Evolutionary conservation across 2,888 invertebrate species (phyloP), one percentile per base, ranked within the genome.

Genomic region (Pantelozetes paolii): DNA sequence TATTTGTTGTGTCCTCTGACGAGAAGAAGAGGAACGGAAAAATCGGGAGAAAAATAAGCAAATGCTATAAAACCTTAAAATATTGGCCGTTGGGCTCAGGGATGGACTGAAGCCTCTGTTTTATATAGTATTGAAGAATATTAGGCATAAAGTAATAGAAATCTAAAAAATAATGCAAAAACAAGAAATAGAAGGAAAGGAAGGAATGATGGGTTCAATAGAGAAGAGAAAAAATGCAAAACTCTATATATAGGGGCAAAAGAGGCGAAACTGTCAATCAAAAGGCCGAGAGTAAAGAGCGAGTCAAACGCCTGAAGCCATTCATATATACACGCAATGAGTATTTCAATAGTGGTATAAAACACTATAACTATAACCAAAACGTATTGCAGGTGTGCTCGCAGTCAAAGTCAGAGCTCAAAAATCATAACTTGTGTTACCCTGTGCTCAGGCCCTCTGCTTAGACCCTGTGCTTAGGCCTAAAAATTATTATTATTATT

Each of bases 181-280:
- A 62, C 5, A 32, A 32, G 32, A 26, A 32, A 62, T 20, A 62
- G 1, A 32, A 62, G 20, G 20, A 18, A 30, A 18, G 11, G 2
- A 62, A 5, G 30, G 18, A 30, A 62, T 62, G 54, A 54, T 54
- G 54, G 23, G 20, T 23, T 54, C 20, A 13, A 9, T 3, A 11
- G 13, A 54, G 45, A 45, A 18, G 26, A 26, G 23, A 26, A 62
- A 62, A 62, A 32, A 62, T 30, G 15, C 15, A 62, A 18, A 62
- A 62, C 32, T 62, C 32, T 5, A 62, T 28, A 62, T 62, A 62
- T 62, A 62, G 67, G 20, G 42, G 67, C 20, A 67, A 67, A 26
- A 67, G 67, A 67, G 67, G 67, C 67, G 67, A 67, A 67, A 20
- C 67, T 67, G 67, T 67, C 67, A 67, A 67, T 67, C 67, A 67